A percentile compares a stretch with the other conserved stretches of the same genome.
Evolutionary conservation across 2,888 invertebrate species (phyloP).

Genomic region (Podabrus alpinus): DNA sequence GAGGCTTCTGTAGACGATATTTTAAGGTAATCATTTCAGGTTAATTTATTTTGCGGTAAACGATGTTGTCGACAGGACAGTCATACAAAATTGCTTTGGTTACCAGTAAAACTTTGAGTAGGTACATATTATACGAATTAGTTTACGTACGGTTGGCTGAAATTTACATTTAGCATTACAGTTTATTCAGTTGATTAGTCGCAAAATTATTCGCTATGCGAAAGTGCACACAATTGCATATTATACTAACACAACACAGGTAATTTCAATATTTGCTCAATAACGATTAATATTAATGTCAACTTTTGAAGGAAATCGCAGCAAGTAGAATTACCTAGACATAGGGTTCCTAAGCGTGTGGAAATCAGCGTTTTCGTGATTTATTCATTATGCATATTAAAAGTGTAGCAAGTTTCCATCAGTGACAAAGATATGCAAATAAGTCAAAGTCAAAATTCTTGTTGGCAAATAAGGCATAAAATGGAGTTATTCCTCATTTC

Average conservation of each 20-base stretch:
- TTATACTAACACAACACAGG: not conserved
- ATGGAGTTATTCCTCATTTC: not conserved
- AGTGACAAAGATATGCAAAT: not conserved
- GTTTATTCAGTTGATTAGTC: conserved; percentile 28
- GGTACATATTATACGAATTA: conserved; percentile 25
- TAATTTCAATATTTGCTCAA: not conserved
- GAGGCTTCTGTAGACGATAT: not conserved
- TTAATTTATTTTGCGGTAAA: conserved; percentile 21
- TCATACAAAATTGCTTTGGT: conserved; percentile 19
- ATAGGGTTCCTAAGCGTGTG: not conserved
- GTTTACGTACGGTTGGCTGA: conserved; percentile 11
- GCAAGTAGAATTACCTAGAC: not conserved
- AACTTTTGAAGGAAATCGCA: not conserved
- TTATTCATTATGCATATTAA: not conserved
- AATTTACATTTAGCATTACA: conserved; percentile 27
- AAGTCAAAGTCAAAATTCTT: not conserved
- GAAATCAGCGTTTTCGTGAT: not conserved
- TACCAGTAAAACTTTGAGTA: conserved; percentile 19
- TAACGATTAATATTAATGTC: not conserved
- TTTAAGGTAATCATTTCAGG: conserved; percentile 6
- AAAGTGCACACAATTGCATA: not conserved
- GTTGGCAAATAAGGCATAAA: not conserved
- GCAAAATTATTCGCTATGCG: conserved; percentile 17
- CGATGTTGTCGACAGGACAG: conserved; percentile 21
- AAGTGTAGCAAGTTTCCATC: not conserved